Percentiles rank a stretch among this genome's conserved stretches.
phyloP scores from a whole-genome alignment of 2,113 vertebrate species.

The Laticauda laticaudata region DNA sequence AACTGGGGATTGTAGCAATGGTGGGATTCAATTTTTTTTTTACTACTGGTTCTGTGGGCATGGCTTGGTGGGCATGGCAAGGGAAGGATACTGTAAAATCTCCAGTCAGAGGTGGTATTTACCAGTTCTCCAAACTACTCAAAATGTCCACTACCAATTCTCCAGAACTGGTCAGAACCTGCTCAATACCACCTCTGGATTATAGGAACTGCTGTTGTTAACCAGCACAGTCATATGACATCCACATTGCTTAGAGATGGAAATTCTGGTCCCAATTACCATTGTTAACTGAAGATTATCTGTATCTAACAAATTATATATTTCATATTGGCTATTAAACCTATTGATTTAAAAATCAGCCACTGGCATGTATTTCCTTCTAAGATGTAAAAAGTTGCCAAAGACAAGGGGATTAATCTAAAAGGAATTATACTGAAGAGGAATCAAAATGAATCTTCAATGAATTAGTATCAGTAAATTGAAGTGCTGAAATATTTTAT shows the following conservation, averaged over 20 bases:
- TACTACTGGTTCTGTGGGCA: too few relatives aligned
- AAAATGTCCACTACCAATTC: too few relatives aligned
- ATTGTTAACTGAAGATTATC: not conserved
- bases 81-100: too few relatives aligned
- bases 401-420: not conserved
- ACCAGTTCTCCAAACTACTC: too few relatives aligned
- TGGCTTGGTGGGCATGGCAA: too few relatives aligned
- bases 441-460: not conserved
- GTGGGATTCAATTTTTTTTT: too few relatives aligned
- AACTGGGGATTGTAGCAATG: not conserved
- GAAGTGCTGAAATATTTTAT: not conserved
- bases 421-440: not conserved
- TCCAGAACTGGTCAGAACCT: too few relatives aligned
- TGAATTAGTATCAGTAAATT: not conserved
- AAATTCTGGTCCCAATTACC: not conserved
- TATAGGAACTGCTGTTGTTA: not conserved
- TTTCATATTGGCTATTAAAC: not conserved
- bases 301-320: not conserved
- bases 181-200: too few relatives aligned
- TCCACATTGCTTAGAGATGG: not conserved
- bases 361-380: not conserved
- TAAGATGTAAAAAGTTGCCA: not conserved
- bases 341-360: not conserved
- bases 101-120: too few relatives aligned
- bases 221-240: not conserved